These are phyloP conservation scores for Cremastinae sp. DNA, from an alignment of 2,888 invertebrate genomes.

Conservation along the genomic window DNA sequence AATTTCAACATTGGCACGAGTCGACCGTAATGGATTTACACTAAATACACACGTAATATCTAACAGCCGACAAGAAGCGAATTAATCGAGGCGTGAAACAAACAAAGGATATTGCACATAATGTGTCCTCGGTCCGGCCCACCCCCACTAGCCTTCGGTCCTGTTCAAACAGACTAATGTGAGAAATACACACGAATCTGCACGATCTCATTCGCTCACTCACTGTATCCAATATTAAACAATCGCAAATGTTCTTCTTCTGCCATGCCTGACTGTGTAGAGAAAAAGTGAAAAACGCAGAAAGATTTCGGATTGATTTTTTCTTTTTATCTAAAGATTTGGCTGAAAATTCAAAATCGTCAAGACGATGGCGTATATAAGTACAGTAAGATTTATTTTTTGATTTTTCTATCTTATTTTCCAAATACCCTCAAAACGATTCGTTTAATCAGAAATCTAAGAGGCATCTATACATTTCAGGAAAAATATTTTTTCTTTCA, in stretches of 20 bases:
- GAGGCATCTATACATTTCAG: no score
- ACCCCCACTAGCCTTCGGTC: conserved; percentile 74
- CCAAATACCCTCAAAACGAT: no score
- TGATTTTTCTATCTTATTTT: no score
- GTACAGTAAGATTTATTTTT: no score
- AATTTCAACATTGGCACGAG: conserved; percentile 49
- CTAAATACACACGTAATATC: conserved; percentile 65
- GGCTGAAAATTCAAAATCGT: no score
- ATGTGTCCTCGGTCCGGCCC: conserved; percentile 70
- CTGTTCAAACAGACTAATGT: conserved; percentile 78
- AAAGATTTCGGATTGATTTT: no score
- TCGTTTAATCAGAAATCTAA: no score
- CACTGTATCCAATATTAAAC: conserved; percentile 71
- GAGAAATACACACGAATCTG: conserved; percentile 76
- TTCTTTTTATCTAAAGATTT: no score
- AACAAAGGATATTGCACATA: conserved; percentile 78
- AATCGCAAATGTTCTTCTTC: conserved; percentile 51
- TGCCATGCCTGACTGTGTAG: neutral
- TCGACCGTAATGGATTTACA: conserved; percentile 69
- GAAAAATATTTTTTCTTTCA: no score
- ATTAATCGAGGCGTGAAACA: conserved; percentile 74
- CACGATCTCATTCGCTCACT: conserved; percentile 58
- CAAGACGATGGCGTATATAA: no score
- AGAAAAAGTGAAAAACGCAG: no score
- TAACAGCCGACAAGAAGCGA: conserved; percentile 63